These are phyloP conservation scores for Auanema sp. DNA, from an alignment of 2,888 invertebrate genomes.

Conservation along the genomic window DNA sequence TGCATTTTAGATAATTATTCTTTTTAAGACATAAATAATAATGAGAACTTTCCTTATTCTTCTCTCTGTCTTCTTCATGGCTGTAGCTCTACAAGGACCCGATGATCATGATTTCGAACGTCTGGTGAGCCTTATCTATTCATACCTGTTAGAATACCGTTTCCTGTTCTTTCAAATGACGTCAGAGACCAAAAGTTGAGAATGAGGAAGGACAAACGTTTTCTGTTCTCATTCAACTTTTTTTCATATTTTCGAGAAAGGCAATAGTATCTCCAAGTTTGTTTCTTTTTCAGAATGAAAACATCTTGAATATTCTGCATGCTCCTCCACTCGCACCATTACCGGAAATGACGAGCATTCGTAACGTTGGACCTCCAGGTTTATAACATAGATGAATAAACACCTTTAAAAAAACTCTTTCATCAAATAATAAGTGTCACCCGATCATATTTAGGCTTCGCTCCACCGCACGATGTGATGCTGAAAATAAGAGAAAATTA, in stretches of 20 bases:
- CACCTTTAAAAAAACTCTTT: no score
- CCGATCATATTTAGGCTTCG: no score
- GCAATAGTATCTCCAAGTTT: constrained; percentile 6
- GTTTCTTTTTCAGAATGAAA: constrained; percentile 9
- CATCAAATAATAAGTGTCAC: no score
- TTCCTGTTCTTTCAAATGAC: constrained; percentile 15
- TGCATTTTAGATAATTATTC: no score
- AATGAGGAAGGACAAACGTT: constrained; percentile 5
- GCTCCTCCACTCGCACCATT: constrained; percentile 23
- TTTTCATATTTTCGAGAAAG: no score
- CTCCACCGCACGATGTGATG: no score
- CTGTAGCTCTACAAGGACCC: no score
- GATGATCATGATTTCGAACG: no score
- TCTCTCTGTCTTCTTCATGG: no score
- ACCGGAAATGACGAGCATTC: constrained; percentile 18
- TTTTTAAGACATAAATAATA: no score
- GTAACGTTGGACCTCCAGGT: constrained; percentile 24
- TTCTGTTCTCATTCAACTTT: not conserved
- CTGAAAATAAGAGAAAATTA: no score
- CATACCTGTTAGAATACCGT: constrained; percentile 1
- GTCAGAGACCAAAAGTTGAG: not conserved
- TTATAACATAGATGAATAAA: not conserved
- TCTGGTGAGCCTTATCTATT: not conserved
- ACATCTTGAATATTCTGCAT: constrained; percentile 11
- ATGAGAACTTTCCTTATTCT: no score